Conservation (phyloP, 2,888 invertebrate species). For the Nematopogon swammerdamellus region DNA sequence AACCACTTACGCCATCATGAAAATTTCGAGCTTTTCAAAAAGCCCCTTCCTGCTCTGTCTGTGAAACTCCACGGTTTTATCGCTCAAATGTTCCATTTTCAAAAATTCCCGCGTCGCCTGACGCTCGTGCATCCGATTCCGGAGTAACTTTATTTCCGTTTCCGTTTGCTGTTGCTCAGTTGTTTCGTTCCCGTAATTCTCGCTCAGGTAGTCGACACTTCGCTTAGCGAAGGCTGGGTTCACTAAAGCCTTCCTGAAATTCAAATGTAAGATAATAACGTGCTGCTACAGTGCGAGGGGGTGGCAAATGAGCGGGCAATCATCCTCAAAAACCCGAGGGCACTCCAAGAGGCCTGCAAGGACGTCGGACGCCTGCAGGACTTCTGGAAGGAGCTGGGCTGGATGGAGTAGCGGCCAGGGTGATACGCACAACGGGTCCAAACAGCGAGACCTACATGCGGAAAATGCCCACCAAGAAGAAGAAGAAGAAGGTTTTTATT, state of each 20-base stretch:
- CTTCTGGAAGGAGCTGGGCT: too few species aligned
- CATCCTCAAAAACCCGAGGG: too few species aligned
- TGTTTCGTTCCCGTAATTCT: constrained; percentile 19
- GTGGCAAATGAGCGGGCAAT: too few species aligned
- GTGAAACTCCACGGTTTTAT: constrained; percentile 48
- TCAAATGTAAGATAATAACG: not conserved
- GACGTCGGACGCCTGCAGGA: too few species aligned
- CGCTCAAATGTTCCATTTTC: constrained; percentile 26
- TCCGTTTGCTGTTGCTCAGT: constrained; percentile 21
- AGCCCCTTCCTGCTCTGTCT: constrained; percentile 60
- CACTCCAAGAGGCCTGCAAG: too few species aligned
- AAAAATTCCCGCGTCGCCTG: constrained; percentile 35
- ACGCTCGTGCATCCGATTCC: constrained; percentile 42
- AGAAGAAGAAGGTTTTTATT: too few species aligned
- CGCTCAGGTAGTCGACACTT: constrained; percentile 20
- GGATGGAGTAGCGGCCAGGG: too few species aligned
- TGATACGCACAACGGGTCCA: too few species aligned
- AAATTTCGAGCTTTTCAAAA: constrained; percentile 62
- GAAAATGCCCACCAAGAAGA: too few species aligned
- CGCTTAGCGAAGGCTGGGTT: constrained; percentile 52
- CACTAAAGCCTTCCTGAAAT: constrained; percentile 39
- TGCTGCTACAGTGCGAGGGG: too few species aligned
- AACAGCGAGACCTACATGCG: too few species aligned
- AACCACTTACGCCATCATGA: constrained; percentile 59
- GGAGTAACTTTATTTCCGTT: constrained; percentile 29